Evolutionary conservation across 2,888 invertebrate species (phyloP), one percentile per base, ranked within the genome.

Genomic region (Stenchaetothrips biformis): DNA sequence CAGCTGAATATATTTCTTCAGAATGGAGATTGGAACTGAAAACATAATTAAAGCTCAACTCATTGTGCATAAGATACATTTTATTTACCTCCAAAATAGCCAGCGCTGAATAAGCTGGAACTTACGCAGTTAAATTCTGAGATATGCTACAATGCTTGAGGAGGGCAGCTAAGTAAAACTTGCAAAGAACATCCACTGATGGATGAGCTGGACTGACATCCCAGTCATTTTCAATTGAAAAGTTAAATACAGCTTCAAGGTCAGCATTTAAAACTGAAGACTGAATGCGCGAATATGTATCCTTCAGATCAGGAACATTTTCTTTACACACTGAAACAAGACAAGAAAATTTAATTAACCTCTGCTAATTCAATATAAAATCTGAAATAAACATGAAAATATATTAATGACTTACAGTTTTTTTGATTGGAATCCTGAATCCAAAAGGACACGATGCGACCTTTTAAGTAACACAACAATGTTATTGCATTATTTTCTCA

Each of bases 141-240:
- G 67, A 25, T 25, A 74, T 25, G 25, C 67, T 25, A 25, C 67
- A 74, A 21, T 74, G 67, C 11, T 74, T 74, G 25, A 74, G 7
- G 25, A 74, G 67, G 25, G 67, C 67, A 25, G 67, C 67, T 25
- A 74, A 25, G 25, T 74, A 74, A 74, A 74, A 74, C 25, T 74
- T 74, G 21, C 21, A 74, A 25, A 21, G 21, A 21, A 25, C 25
- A 74, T 74, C 67, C 21, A 74, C 67, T 21, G 25, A 25, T 74
- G 67, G 25, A 25, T 74, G 67, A 9, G 67, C 7, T 7, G 25
- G 21, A 74, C 67, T 21, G 7, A 25, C 67, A 25, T 25, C 21
- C 25, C 21, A 74, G 11, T 74, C 25, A 74, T 74, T 74, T 8
- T 74, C 67, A 21, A 74, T 25, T 11, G 67, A 25, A 74, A 25